phyloP scores from a whole-genome alignment of 30 jellyfish, hydroid and myxozoan species.

The Sanderia malayensis region DNA sequence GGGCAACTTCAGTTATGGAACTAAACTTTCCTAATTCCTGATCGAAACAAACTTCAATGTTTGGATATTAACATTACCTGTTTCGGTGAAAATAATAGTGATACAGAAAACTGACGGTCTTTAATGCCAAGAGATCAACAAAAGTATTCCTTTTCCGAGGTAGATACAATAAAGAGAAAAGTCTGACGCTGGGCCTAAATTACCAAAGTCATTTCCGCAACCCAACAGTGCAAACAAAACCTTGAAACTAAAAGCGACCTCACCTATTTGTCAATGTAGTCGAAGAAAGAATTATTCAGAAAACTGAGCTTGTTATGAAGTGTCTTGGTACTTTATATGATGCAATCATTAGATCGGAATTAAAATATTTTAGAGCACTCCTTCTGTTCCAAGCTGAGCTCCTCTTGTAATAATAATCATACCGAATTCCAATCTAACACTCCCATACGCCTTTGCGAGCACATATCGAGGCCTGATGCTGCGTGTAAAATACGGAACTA shows the following conservation, averaged over 20 bases:
- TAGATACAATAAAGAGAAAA: too few species aligned
- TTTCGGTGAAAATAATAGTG: neutral
- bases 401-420: neutral
- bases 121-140: too few species aligned
- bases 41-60: too few species aligned
- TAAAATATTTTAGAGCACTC: neutral
- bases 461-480: too few species aligned
- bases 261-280: neutral
- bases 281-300: too few species aligned
- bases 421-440: slow-evolving; percentile 6
- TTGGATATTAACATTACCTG: too few species aligned
- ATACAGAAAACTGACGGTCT: too few species aligned
- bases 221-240: neutral
- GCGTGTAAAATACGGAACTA: too few species aligned
- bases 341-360: neutral
- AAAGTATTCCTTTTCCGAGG: too few species aligned
- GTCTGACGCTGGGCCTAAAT: neutral
- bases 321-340: neutral
- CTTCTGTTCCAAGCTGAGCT: neutral
- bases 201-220: neutral
- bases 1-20: too few species aligned
- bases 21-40: too few species aligned
- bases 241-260: neutral
- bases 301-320: too few species aligned
- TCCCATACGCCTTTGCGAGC: slow-evolving; percentile 11